Conservation (phyloP, 1,140 invertebrate species). For the Neoseiulus cucumeris region DNA sequence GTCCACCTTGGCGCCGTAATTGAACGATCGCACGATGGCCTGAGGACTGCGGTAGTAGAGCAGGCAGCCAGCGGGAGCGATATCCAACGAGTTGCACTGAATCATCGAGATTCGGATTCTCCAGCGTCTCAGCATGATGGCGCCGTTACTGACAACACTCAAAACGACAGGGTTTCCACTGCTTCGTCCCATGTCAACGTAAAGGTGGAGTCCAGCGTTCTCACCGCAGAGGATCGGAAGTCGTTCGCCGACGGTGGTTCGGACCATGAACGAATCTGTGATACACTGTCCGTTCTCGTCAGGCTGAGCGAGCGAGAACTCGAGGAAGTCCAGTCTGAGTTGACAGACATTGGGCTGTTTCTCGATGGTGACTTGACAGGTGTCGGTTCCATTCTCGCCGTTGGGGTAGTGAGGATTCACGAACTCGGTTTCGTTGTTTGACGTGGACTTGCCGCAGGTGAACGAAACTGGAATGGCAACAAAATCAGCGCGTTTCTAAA, state of each 20-base stretch:
- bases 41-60: not conserved
- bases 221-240: conserved; percentile 51
- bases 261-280: conserved; percentile 46
- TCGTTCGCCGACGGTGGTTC: conserved; percentile 38
- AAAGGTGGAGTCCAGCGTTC: conserved; percentile 64
- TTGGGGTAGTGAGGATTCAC: conserved; percentile 55
- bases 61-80: not conserved
- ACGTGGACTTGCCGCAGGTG: conserved; percentile 48
- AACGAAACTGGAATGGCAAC: conserved; percentile 29
- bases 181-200: conserved; percentile 46
- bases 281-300: conserved; percentile 45
- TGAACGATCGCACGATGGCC: conserved; percentile 31
- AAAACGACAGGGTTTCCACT: conserved; percentile 41
- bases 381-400: conserved; percentile 39
- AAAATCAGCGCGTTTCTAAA: not conserved
- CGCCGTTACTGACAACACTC: conserved; percentile 20
- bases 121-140: conserved; percentile 20
- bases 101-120: conserved; percentile 19
- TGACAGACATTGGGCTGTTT: conserved; percentile 46
- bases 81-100: conserved; percentile 11
- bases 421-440: conserved; percentile 63
- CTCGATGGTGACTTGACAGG: conserved; percentile 48
- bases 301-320: conserved; percentile 46
- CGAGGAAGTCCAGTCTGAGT: conserved; percentile 51
- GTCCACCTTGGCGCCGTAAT: conserved; percentile 33